Conservation (phyloP, 2,113 vertebrate genomes). For the Ivindomyrus marchei region DNA sequence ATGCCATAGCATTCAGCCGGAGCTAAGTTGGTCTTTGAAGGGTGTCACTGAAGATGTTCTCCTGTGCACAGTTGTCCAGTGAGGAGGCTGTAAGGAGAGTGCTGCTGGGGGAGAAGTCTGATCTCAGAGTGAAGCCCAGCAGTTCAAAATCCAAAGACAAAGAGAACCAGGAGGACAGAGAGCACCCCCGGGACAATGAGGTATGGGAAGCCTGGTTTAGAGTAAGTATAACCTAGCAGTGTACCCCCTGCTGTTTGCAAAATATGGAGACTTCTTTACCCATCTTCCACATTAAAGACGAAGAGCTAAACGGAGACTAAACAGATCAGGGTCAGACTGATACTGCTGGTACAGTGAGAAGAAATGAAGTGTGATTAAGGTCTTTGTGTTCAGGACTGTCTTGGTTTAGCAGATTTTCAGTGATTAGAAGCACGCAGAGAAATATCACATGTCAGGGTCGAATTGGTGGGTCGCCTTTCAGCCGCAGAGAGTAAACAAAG, state of each 20-base stretch:
- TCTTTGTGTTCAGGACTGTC: neutral
- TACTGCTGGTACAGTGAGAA: neutral
- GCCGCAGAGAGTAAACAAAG: constrained; percentile 67
- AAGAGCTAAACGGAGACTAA: neutral
- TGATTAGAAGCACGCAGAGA: neutral
- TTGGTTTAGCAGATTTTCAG: neutral
- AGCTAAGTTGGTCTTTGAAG: neutral
- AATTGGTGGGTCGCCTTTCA: constrained; percentile 38
- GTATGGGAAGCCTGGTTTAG: constrained; percentile 36
- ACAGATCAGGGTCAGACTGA: neutral
- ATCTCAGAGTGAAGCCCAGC: constrained; percentile 59
- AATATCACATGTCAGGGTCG: neutral
- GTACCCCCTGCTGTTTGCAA: neutral
- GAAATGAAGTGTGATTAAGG: neutral
- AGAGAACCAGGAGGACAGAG: constrained; percentile 61
- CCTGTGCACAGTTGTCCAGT: constrained; percentile 71
- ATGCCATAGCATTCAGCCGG: neutral
- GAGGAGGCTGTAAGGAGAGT: constrained; percentile 84
- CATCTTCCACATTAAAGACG: neutral
- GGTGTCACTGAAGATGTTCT: neutral
- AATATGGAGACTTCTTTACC: neutral
- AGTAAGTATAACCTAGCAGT: neutral
- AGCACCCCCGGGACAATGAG: constrained; percentile 57
- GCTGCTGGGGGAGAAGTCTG: constrained; percentile 74
- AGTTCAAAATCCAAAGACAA: constrained; percentile 65